These are phyloP conservation scores for Romanogobio albipinnatus DNA, from an alignment of 2,113 vertebrate species.

Conservation along the genomic window DNA sequence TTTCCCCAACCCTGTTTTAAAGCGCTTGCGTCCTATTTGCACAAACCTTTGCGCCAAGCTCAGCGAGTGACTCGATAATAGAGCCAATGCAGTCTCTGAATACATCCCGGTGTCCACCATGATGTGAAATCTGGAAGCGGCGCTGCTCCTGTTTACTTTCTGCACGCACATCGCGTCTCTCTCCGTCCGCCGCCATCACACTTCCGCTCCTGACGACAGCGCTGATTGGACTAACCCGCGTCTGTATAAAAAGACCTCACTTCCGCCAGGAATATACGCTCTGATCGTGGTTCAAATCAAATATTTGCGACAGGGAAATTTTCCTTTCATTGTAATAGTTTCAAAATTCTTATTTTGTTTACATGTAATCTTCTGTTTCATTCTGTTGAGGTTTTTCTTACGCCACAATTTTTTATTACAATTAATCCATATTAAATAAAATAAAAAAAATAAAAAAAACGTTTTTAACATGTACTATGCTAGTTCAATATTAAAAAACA, in stretches of 20 bases:
- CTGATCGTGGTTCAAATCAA: not conserved
- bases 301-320: too few relatives aligned
- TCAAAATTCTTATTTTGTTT: not conserved
- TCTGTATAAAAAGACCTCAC: slow-evolving; percentile 20
- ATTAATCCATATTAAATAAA: too few relatives aligned
- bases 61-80: slow-evolving; percentile 65
- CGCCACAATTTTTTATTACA: not conserved
- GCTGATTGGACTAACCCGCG: slow-evolving; percentile 65
- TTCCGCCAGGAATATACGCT: not conserved
- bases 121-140: slow-evolving; percentile 25
- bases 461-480: too few relatives aligned
- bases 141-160: slow-evolving; percentile 36
- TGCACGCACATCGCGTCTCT: slow-evolving; percentile 18
- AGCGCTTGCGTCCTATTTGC: not conserved
- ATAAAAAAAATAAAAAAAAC: too few relatives aligned
- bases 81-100: slow-evolving; percentile 62
- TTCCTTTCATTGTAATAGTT: not conserved
- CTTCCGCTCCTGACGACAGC: slow-evolving; percentile 8
- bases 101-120: slow-evolving; percentile 47
- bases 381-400: not conserved
- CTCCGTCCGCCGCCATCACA: slow-evolving; percentile 70
- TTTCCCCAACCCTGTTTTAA: not conserved
- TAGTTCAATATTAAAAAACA: too few relatives aligned
- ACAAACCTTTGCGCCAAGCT: slow-evolving; percentile 76
- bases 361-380: not conserved